Conservation (phyloP, 2,888 invertebrate species). For the Bugula neritina region DNA sequence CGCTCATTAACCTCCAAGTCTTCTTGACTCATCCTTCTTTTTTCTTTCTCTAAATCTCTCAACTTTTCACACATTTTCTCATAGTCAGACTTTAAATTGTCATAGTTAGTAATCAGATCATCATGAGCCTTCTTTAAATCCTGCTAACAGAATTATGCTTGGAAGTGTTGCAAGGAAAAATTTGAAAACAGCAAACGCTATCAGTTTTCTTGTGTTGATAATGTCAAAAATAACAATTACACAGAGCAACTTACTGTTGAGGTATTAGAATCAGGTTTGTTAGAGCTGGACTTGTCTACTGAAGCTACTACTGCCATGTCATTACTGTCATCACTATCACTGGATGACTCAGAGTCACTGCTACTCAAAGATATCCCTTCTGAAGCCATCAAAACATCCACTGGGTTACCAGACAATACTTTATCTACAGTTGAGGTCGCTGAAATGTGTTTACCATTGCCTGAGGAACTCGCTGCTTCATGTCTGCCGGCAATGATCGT, state of each 20-base stretch:
- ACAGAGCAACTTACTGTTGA: too few species aligned
- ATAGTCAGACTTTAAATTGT: slow-evolving; percentile 41
- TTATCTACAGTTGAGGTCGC: too few species aligned
- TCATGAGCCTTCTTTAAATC: slow-evolving; percentile 35
- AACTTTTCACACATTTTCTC: slow-evolving; percentile 40
- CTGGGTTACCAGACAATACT: background rate
- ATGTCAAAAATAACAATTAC: too few species aligned
- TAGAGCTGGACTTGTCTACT: too few species aligned
- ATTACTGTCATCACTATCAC: background rate
- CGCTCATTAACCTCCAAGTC: background rate
- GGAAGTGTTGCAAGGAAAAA: too few species aligned
- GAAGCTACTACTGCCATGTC: too few species aligned
- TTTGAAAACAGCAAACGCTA: too few species aligned
- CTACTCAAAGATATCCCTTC: slow-evolving; percentile 19
- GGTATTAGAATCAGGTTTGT: too few species aligned
- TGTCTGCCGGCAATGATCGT: background rate
- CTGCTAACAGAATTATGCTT: too few species aligned
- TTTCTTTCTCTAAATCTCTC: slow-evolving; percentile 37
- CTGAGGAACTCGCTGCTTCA: background rate
- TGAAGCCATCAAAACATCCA: background rate
- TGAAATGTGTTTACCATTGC: background rate
- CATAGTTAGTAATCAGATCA: slow-evolving; percentile 39
- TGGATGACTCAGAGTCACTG: background rate
- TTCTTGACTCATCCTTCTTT: slow-evolving; percentile 36
- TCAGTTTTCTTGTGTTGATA: too few species aligned